phyloP scores from a whole-genome alignment of 1,140 invertebrate species.

The Heliconius hermathena region DNA sequence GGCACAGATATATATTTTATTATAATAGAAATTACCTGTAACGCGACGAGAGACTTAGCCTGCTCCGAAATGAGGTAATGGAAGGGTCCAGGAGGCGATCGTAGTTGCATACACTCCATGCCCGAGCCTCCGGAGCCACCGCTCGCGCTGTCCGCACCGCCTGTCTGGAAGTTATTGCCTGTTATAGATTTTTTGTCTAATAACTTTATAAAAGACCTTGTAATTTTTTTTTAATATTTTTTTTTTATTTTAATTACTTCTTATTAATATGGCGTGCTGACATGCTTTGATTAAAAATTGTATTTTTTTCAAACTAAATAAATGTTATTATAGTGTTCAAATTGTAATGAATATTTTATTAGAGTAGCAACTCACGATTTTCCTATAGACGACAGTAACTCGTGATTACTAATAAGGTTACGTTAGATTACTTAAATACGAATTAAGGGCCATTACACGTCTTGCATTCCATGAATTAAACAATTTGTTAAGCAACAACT shows the following conservation, averaged over 20 bases:
- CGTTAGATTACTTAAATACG: constrained; percentile 32
- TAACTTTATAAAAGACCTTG: background rate
- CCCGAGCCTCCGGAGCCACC: constrained; percentile 83
- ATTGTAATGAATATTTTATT: constrained; percentile 31
- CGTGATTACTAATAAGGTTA: constrained; percentile 39
- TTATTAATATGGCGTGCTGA: too few relatives aligned
- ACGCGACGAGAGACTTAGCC: constrained; percentile 89
- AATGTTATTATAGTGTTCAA: constrained; percentile 14
- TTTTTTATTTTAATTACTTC: background rate
- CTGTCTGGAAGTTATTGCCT: constrained; percentile 61
- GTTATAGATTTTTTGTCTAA: background rate
- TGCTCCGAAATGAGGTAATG: constrained; percentile 91
- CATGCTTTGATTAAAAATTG: too few relatives aligned
- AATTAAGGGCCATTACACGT: constrained; percentile 37
- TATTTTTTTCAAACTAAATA: background rate
- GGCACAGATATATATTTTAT: background rate
- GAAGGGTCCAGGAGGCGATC: constrained; percentile 85
- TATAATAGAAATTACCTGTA: constrained; percentile 77
- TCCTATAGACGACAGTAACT: constrained; percentile 31
- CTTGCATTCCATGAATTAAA: constrained; percentile 37
- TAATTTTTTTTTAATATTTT: background rate
- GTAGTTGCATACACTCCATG: constrained; percentile 88
- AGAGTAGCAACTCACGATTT: constrained; percentile 38
- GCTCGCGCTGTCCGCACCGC: constrained; percentile 80
- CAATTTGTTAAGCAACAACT: constrained; percentile 26